A percentile compares a stretch with the other conserved stretches of the same genome.
phyloP scores from a whole-genome alignment of 2,113 vertebrate genomes.

The Nettapus auritus region DNA sequence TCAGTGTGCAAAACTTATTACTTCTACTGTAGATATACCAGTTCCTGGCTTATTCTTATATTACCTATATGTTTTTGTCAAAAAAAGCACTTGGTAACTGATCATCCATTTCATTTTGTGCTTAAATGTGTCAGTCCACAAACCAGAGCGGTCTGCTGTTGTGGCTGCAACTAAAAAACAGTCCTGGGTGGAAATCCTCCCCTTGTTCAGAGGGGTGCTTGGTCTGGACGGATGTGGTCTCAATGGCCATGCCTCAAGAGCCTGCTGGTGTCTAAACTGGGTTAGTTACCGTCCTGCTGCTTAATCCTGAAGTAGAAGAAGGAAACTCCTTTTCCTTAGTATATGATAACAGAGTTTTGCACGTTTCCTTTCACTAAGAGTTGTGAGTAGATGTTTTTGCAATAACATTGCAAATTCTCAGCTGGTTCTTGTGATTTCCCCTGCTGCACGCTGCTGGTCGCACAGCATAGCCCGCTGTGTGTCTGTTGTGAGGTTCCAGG shows the following conservation, averaged over 20 bases:
- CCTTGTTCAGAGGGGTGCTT: neutral
- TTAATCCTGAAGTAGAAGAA: neutral
- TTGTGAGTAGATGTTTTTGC: neutral
- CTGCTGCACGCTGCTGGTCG: neutral
- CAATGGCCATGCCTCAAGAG: neutral
- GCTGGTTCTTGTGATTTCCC: fast-evolving
- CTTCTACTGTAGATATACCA: neutral
- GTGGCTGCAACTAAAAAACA: neutral
- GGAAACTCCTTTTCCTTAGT: neutral
- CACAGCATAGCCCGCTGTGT: fast-evolving
- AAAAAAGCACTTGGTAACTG: neutral
- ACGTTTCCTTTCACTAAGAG: no score
- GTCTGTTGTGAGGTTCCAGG: neutral
- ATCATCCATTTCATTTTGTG: neutral
- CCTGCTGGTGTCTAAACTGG: neutral
- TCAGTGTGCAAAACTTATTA: neutral
- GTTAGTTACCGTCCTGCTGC: neutral
- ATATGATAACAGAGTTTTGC: no score
- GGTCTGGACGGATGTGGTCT: neutral
- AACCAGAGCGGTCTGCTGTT: neutral
- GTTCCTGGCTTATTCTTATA: neutral
- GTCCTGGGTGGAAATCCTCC: neutral
- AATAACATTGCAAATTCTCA: neutral
- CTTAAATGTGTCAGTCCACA: neutral
- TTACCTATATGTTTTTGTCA: neutral